phyloP scores from a whole-genome alignment of 2,888 invertebrate species.

The Tenthredo amoena region DNA sequence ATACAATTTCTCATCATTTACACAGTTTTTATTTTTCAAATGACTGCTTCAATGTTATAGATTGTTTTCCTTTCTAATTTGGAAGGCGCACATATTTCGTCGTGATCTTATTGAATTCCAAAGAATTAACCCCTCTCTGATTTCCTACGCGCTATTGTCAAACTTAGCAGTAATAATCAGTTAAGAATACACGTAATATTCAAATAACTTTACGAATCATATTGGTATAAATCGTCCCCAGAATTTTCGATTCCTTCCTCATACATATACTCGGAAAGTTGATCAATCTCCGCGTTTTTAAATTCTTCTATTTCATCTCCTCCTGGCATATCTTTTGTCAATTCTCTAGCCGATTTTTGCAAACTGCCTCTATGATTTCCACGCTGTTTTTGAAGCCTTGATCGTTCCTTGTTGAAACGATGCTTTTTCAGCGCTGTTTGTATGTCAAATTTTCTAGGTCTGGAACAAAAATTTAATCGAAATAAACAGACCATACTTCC shows the following conservation, averaged over 20 bases:
- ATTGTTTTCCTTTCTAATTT: background rate
- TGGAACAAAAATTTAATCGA: constrained; percentile 63
- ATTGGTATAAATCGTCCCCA: constrained; percentile 49
- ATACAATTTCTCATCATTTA: background rate
- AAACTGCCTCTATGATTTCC: background rate
- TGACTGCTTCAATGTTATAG: background rate
- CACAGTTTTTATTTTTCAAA: background rate
- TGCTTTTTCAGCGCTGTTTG: constrained; percentile 81
- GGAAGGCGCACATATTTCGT: background rate
- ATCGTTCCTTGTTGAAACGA: constrained; percentile 63
- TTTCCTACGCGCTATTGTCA: background rate
- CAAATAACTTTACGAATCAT: background rate
- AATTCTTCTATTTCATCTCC: constrained; percentile 49
- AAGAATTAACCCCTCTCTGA: background rate
- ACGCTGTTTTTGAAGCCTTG: constrained; percentile 40
- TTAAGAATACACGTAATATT: background rate
- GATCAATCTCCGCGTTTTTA: background rate
- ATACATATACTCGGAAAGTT: constrained; percentile 26
- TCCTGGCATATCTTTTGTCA: background rate
- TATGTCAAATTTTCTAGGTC: constrained; percentile 82
- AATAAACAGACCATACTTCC: background rate
- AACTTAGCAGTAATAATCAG: background rate
- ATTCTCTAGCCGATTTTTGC: constrained; percentile 11
- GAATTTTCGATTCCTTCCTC: constrained; percentile 47
- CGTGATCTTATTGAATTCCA: background rate